Conservation (phyloP, 2,797 vertebrate species). For the Pyrocephalus nanus region DNA sequence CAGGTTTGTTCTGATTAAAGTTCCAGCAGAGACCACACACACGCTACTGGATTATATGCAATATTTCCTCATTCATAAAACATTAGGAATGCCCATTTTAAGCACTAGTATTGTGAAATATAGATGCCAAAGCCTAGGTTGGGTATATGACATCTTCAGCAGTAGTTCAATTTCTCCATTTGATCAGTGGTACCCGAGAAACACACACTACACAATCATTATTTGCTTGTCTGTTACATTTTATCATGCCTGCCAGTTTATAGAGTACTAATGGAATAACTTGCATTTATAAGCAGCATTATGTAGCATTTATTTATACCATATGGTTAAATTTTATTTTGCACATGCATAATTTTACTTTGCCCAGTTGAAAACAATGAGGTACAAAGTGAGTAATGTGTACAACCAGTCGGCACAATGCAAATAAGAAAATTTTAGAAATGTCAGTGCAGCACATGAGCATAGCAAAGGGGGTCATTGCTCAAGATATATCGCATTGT, state of each 20-base stretch:
- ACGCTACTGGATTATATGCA: background rate
- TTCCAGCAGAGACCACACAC: background rate
- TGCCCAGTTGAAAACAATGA: background rate
- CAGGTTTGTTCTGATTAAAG: background rate
- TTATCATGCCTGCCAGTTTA: background rate
- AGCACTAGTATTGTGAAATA: background rate
- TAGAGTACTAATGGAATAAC: background rate
- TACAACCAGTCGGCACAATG: background rate
- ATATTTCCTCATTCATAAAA: background rate
- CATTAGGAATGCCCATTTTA: background rate
- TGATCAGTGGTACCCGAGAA: background rate
- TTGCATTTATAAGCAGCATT: background rate
- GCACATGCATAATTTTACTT: background rate
- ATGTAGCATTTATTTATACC: background rate
- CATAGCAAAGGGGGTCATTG: background rate
- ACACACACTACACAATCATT: background rate
- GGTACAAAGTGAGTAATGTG: background rate
- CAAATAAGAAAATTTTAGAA: background rate
- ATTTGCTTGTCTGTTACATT: background rate
- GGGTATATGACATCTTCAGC: background rate
- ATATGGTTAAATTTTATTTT: background rate
- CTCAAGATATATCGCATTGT: background rate
- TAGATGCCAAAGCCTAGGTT: background rate
- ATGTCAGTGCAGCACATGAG: background rate
- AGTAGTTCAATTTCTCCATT: background rate